Percentiles rank a stretch among this genome's conserved stretches.
phyloP scores from a whole-genome alignment of 2,113 vertebrate genomes.

The Anhinga anhinga region DNA sequence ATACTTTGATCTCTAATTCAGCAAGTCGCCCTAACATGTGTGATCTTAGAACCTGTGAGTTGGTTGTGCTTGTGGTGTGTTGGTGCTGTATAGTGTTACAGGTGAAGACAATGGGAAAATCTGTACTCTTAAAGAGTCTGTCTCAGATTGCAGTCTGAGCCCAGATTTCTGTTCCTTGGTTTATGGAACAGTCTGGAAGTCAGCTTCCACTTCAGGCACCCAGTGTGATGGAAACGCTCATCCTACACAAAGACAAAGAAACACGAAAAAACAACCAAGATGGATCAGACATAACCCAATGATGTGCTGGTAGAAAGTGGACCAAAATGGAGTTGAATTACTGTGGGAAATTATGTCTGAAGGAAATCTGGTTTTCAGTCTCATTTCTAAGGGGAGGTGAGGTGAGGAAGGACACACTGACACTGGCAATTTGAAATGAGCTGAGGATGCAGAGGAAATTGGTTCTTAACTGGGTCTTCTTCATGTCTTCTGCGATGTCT shows the following conservation, averaged over 20 bases:
- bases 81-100: not conserved
- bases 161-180: not conserved
- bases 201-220: not conserved
- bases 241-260: not conserved
- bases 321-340: not conserved
- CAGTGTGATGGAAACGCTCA: not conserved
- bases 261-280: not conserved
- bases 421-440: not conserved
- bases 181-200: not conserved
- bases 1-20: constrained; percentile 2
- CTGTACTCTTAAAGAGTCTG: not conserved
- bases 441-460: not conserved
- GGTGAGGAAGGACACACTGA: not conserved
- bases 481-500: not conserved
- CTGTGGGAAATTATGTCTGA: not conserved
- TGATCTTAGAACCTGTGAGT: not conserved
- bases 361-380: not conserved
- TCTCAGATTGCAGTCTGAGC: not conserved
- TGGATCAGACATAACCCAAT: not conserved
- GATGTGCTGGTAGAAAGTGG: not conserved
- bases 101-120: not conserved
- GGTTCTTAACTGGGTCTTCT: not conserved
- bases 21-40: not conserved
- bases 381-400: not conserved
- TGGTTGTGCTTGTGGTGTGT: not conserved